phyloP scores from a whole-genome alignment of 2,113 vertebrate species.

The Nyctibius bracteatus region DNA sequence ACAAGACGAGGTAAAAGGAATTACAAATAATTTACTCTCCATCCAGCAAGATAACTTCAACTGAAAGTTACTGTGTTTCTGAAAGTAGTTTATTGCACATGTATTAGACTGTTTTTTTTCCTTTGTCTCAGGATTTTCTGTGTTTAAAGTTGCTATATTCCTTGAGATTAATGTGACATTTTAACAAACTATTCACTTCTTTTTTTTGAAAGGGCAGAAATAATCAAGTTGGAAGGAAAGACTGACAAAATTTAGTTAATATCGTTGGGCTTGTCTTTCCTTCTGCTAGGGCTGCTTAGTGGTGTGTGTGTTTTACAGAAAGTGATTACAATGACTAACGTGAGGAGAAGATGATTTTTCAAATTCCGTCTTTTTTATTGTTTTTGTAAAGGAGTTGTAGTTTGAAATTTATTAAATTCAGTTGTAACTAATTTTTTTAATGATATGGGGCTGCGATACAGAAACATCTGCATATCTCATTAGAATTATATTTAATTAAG shows the following conservation, averaged over 20 bases:
- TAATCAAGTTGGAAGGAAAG: background rate
- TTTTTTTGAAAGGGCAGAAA: background rate
- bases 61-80: background rate
- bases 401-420: background rate
- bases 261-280: background rate
- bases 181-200: background rate
- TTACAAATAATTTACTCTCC: background rate
- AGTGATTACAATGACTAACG: background rate
- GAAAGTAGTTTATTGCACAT: background rate
- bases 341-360: background rate
- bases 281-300: background rate
- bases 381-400: background rate
- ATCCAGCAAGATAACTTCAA: background rate
- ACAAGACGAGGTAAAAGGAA: constrained; percentile 85
- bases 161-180: background rate
- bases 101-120: background rate
- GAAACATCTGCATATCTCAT: background rate
- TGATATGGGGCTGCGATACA: background rate
- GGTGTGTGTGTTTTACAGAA: background rate
- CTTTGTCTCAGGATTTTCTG: background rate
- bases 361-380: background rate
- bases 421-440: background rate
- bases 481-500: background rate
- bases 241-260: background rate
- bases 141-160: background rate